Evolutionary conservation across 2,113 vertebrate genomes (phyloP), one percentile per base, ranked within the genome.

Genomic region (Epinephelus moara): DNA sequence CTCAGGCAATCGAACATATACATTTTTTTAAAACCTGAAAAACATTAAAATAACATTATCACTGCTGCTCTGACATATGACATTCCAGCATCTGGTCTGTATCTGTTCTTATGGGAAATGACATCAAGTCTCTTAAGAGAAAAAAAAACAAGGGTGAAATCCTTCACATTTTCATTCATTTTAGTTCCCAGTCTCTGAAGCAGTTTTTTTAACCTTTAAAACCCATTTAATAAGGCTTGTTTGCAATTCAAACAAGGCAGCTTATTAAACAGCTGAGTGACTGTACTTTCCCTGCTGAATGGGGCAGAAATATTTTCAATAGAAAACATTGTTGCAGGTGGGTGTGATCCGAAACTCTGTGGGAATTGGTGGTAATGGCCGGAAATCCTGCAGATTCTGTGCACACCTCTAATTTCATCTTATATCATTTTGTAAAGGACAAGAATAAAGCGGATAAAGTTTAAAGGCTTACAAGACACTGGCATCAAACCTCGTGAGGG

Each of bases 211-310:
- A 25, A 56, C 25, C 11, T 47, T 61, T 59, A 19, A 30, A 70
- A 13, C 21, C 30, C 25, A 76, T 79, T 78, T 78, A 81, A 55
- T 68, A 45, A 50, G 60, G 12, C 56, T 76, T 4, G 11, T 81
- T 69, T 71, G 53, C 30, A 79, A 81, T 60, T 75, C 40, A 73
- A n/a, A n/a, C n/a, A 71, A 47, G 23, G 25, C 0, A 1, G 37
- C 66, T 70, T 73, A 81, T 84, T 75, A 81, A 81, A 78, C 56
- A 70, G 80, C 30, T 74, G 64, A 70, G 50, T 62, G 60, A 57
- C 68, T 70, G 72, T 19, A 80, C 80, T 86, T 57, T 61, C 72
- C 18, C 72, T 57, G 70, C 63, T 62, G 80, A 77, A 62, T 62
- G 56, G 19, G 30, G 18, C 56, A 50, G 57, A 74, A 78, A 62